phyloP scores from a whole-genome alignment of 2,113 vertebrate genomes.

The Ellobius talpinus region DNA sequence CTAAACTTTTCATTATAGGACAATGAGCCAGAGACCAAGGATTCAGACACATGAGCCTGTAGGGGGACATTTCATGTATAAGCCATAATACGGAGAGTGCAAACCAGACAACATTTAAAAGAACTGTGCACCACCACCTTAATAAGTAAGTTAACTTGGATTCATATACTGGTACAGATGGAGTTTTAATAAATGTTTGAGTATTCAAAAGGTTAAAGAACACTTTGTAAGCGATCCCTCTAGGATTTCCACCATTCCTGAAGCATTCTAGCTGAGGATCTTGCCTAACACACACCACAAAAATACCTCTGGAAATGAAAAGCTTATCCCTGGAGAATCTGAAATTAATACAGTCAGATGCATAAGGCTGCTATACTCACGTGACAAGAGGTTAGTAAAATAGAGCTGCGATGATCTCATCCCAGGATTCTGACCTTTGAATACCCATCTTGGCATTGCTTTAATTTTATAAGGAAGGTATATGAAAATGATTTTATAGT shows the following conservation, averaged over 20 bases:
- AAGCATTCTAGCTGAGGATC: background rate
- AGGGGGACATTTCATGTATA: background rate
- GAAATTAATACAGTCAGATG: slow-evolving; percentile 29
- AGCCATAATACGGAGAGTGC: background rate
- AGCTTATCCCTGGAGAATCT: slow-evolving; percentile 23
- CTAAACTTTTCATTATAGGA: background rate
- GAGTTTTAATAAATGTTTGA: background rate
- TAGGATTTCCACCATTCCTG: background rate
- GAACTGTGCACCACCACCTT: background rate
- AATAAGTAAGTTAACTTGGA: background rate
- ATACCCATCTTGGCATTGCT: background rate
- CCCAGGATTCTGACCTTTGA: slow-evolving; percentile 23
- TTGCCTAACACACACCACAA: background rate
- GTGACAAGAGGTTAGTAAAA: slow-evolving; percentile 22
- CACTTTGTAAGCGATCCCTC: background rate
- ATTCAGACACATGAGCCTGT: background rate
- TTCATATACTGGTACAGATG: background rate
- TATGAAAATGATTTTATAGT: background rate
- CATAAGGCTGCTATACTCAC: background rate
- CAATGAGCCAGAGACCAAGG: background rate
- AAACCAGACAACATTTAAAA: background rate
- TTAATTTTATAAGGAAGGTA: slow-evolving; percentile 33
- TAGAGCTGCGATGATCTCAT: slow-evolving; percentile 37
- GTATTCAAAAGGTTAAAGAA: slow-evolving; percentile 25
- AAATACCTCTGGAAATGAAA: slow-evolving; percentile 42